A percentile compares a stretch with the other conserved stretches of the same genome.
phyloP scores from a whole-genome alignment of 2,797 vertebrate species.

The Triplophysa yarkandensis region DNA sequence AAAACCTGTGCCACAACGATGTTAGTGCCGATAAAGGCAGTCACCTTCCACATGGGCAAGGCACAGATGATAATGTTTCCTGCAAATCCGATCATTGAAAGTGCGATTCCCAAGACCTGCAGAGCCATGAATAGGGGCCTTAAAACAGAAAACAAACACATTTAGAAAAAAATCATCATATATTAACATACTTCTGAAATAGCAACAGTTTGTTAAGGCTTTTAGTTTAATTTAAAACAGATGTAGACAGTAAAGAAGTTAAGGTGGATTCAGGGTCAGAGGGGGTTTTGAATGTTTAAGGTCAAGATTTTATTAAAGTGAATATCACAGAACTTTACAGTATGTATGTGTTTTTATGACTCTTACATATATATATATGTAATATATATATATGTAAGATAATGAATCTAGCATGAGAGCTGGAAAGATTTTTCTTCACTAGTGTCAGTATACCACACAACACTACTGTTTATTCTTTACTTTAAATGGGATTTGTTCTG shows the following conservation, averaged over 20 bases:
- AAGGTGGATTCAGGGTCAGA: no score
- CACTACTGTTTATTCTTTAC: no score
- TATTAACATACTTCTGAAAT: no score
- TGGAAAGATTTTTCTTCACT: neutral
- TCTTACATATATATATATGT: no score
- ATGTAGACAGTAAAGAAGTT: no score
- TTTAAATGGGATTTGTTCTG: no score
- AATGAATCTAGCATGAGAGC: neutral
- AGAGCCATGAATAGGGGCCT: constrained; percentile 70
- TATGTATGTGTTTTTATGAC: neutral
- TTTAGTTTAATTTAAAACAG: no score
- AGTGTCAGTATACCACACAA: neutral
- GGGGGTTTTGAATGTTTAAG: no score
- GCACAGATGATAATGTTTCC: constrained; percentile 84
- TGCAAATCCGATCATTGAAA: constrained; percentile 77
- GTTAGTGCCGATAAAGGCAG: constrained; percentile 82
- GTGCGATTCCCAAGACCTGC: constrained; percentile 79
- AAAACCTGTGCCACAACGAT: constrained; percentile 86
- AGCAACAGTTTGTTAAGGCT: no score
- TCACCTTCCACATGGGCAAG: constrained; percentile 88
- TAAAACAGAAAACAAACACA: neutral
- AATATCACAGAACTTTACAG: neutral
- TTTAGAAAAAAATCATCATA: neutral
- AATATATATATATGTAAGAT: no score
- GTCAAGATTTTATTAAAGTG: no score